Conservation (phyloP, 2,888 invertebrate species). For the Cactoblastis cactorum region DNA sequence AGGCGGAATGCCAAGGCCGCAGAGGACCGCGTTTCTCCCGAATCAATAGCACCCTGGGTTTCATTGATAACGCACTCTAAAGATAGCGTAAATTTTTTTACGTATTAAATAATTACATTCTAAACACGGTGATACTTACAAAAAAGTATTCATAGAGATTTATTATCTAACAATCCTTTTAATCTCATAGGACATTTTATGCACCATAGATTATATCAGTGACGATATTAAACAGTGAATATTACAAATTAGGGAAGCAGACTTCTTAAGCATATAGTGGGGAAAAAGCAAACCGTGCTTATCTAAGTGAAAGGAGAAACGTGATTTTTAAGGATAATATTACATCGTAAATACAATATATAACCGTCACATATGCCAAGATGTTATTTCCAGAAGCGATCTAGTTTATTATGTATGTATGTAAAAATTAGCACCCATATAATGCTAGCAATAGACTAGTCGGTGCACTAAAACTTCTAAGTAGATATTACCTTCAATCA, state of each 20-base stretch:
- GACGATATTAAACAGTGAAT: constrained; percentile 34
- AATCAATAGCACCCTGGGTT: constrained; percentile 61
- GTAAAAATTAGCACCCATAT: constrained; percentile 62
- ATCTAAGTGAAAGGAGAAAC: constrained; percentile 28
- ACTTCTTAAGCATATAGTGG: constrained; percentile 36
- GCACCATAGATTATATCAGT: constrained; percentile 57
- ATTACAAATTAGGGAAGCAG: constrained; percentile 29
- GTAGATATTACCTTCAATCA: constrained; percentile 32
- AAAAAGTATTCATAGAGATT: constrained; percentile 35
- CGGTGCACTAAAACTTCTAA: constrained; percentile 41
- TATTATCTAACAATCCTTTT: constrained; percentile 48
- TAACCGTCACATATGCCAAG: constrained; percentile 28
- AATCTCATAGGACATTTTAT: constrained; percentile 52
- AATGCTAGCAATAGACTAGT: constrained; percentile 60
- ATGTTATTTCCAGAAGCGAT: constrained; percentile 27
- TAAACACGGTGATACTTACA: constrained; percentile 40
- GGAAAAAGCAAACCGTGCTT: constrained; percentile 36
- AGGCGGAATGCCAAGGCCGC: neutral
- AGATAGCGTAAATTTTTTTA: constrained; percentile 31
- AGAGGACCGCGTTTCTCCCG: constrained; percentile 15
- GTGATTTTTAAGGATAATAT: constrained; percentile 19
- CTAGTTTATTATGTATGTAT: constrained; percentile 27
- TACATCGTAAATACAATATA: constrained; percentile 24
- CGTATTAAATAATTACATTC: constrained; percentile 33
- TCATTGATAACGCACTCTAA: constrained; percentile 30